Conservation (phyloP, 2,113 vertebrate genomes). For the Apistogramma diplotaenia region DNA sequence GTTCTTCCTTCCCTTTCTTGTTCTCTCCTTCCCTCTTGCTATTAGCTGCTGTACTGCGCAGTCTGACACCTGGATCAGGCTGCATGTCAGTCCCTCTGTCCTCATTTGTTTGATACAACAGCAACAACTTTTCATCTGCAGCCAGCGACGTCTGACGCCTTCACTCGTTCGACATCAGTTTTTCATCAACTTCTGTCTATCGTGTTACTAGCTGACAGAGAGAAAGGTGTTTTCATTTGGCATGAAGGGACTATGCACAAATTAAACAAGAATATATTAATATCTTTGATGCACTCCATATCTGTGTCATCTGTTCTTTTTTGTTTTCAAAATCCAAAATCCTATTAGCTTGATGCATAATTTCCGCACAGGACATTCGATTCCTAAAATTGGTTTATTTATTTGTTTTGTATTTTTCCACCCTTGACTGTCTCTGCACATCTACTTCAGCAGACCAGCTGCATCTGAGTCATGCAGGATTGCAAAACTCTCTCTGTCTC, state of each 20-base stretch:
- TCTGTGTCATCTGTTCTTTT: neutral
- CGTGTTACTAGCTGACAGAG: neutral
- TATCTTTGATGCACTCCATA: neutral
- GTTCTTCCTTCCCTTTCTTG: slow-evolving; percentile 19
- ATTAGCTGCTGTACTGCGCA: slow-evolving; percentile 34
- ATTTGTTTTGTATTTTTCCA: neutral
- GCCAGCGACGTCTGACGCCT: slow-evolving; percentile 5
- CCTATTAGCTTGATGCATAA: neutral
- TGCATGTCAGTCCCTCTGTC: slow-evolving; percentile 23
- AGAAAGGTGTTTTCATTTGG: neutral
- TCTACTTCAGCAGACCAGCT: slow-evolving; percentile 55
- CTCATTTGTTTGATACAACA: slow-evolving; percentile 39
- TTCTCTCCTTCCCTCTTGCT: slow-evolving; percentile 19
- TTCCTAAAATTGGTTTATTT: neutral
- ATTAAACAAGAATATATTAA: neutral
- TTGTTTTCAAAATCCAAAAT: neutral
- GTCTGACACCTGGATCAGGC: slow-evolving; percentile 66
- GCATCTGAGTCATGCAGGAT: slow-evolving; percentile 66
- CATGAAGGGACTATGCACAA: neutral
- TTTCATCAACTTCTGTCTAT: slow-evolving; percentile 16
- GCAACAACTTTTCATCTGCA: slow-evolving; percentile 44
- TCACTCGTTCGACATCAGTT: slow-evolving; percentile 12
- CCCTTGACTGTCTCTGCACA: neutral
- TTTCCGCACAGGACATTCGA: neutral
- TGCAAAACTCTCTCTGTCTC: neutral